Conservation (phyloP, 2,888 invertebrate genomes). For the Volucella bombylans region DNA sequence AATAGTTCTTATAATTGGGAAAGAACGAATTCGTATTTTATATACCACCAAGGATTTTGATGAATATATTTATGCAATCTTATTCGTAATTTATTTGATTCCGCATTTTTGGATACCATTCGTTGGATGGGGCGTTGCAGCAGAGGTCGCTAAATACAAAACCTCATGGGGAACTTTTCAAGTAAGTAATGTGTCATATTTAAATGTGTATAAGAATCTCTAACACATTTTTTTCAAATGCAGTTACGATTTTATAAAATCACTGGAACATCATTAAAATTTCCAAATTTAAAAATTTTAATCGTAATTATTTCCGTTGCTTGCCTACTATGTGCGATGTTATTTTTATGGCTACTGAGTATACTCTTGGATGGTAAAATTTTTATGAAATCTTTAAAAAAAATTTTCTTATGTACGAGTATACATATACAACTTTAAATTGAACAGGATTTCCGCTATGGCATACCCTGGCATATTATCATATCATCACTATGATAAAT, state of each 20-base stretch:
- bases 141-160: constrained; percentile 87
- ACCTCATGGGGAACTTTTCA: constrained; percentile 88
- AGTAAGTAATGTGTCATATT: constrained; percentile 79
- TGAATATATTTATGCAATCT: constrained; percentile 87
- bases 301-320: constrained; percentile 86
- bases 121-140: constrained; percentile 88
- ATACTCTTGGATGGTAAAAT: constrained; percentile 83
- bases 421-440: not conserved
- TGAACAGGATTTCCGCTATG: constrained; percentile 84
- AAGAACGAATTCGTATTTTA: constrained; percentile 85
- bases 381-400: not conserved
- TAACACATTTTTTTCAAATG: not conserved
- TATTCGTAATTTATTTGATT: constrained; percentile 86
- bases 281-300: constrained; percentile 85
- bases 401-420: no score
- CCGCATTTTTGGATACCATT: constrained; percentile 88
- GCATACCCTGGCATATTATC: constrained; percentile 85
- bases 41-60: constrained; percentile 86
- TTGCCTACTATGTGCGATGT: constrained; percentile 85
- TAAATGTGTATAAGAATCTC: not conserved
- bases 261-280: constrained; percentile 85
- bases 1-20: constrained; percentile 85
- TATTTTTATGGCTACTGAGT: constrained; percentile 85
- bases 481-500: constrained; percentile 88
- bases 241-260: constrained; percentile 85